Percentiles rank a stretch among this genome's conserved stretches.
Conservation (phyloP, 2,888 invertebrate genomes). For the Sphinx pinastri region DNA sequence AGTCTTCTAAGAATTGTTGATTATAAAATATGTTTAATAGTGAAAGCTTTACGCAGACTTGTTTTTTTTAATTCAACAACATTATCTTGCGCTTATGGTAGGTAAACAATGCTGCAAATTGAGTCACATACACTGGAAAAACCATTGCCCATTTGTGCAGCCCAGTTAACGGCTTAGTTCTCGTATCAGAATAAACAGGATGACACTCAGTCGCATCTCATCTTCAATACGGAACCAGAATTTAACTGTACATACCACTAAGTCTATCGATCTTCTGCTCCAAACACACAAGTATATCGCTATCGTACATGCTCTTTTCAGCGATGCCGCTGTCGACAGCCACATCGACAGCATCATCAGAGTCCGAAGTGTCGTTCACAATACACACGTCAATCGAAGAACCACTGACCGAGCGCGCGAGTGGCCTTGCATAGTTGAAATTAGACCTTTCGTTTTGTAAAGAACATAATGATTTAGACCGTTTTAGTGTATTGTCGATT, state of each 20-base stretch:
- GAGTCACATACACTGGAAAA: too few species aligned
- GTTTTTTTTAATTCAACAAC: too few species aligned
- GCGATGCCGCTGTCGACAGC: conserved; percentile 47
- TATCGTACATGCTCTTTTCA: conserved; percentile 40
- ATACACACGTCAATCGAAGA: conserved; percentile 47
- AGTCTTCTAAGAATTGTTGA: too few species aligned
- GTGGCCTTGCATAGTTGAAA: background rate
- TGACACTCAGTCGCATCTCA: too few species aligned
- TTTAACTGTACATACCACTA: conserved; percentile 49
- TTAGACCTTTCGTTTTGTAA: conserved; percentile 29
- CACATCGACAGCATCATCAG: conserved; percentile 41
- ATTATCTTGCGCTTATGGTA: too few species aligned
- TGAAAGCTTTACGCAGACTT: too few species aligned
- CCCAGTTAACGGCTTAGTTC: too few species aligned
- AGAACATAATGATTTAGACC: conserved; percentile 36
- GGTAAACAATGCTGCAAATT: too few species aligned
- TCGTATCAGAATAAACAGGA: too few species aligned
- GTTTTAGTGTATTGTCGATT: conserved; percentile 26
- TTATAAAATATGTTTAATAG: too few species aligned
- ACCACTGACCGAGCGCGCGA: conserved; percentile 41
- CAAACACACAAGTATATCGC: conserved; percentile 48
- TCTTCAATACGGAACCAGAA: too few species aligned
- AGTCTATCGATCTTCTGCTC: conserved; percentile 66
- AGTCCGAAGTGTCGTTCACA: conserved; percentile 38
- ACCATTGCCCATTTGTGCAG: too few species aligned